Evolutionary conservation across 2,797 vertebrate genomes (phyloP), one percentile per base, ranked within the genome.

Genomic region (Poecilia wingei): DNA sequence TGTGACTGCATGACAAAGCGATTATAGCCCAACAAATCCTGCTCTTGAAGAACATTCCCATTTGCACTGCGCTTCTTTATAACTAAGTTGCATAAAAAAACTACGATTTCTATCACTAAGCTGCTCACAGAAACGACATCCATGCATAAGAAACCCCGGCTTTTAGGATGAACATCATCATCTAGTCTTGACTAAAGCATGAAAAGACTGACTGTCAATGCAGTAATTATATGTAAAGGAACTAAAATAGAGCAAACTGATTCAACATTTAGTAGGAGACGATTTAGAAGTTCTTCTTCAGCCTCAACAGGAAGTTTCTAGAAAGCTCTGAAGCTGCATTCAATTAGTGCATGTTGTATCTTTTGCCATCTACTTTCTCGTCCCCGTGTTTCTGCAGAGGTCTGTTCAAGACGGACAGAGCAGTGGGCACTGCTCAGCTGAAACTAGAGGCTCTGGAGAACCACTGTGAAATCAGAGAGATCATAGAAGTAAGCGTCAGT

Each of bases 401-500:
- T 1, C 94, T 98, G 18, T 98, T 98, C 84, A 98, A 97, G 91
- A 95, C 90, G 0, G 97, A 98, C 89, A 96, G 95, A 78, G 91
- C 96, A 0, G 88, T 98, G 76, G 97, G 97, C 41, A 96, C 92
- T 0, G 96, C 97, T 45, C 97, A 98, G 78, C 91, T 98, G 82
- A 98, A 98, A 86, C 93, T 98, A 18, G 97, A 97, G 1, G 85
- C 93, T 14, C 89, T 98, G 66, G 97, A 98, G 79, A 95, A 94
- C 0, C 93, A 94, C 6, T 97, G 97, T 49, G 97, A 98, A 79
- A 80, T 97, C 74, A 95, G 96, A 85, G 96, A 98, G 80, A 94
- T 97, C 64, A 88, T 98, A 10, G 97, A 98, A 89, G 97, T 97
- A 80, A 91, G 83, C 72, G 57, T 43, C 75, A 4, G 31, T 46